Evolutionary conservation across 2,113 vertebrate genomes (phyloP).

Genomic region (Tragelaphus buxtoni): DNA sequence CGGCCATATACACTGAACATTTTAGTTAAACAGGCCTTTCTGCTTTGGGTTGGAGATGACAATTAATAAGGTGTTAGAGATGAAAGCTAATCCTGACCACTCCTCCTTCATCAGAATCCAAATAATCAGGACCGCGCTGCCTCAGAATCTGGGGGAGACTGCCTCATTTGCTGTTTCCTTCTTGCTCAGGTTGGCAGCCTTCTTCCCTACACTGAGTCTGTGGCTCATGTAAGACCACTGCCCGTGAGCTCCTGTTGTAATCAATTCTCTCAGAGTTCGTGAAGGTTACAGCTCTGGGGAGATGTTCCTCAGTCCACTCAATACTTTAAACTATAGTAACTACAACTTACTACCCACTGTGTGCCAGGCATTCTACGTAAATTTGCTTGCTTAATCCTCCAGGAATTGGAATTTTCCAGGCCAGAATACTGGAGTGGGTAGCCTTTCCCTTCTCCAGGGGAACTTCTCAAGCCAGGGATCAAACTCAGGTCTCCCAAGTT

Average conservation of each 20-base stretch:
- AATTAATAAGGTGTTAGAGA: not conserved
- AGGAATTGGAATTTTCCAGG: not conserved
- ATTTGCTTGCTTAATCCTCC: not conserved
- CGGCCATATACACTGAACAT: not conserved
- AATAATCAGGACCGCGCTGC: not conserved
- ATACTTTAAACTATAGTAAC: not conserved
- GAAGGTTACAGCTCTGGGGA: not conserved
- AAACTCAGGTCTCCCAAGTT: rapidly evolving
- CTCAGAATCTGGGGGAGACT: not conserved
- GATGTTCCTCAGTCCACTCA: not conserved
- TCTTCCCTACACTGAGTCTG: not conserved
- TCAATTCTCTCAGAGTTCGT: not conserved
- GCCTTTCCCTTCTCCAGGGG: not conserved
- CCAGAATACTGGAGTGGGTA: not conserved
- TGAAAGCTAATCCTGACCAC: not conserved
- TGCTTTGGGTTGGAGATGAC: not conserved
- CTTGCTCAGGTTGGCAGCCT: not conserved
- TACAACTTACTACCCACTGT: not conserved
- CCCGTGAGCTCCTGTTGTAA: not conserved
- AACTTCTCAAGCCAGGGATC: not conserved
- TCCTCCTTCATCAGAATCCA: not conserved
- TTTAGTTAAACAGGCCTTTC: not conserved
- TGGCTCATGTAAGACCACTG: not conserved
- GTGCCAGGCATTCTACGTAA: not conserved
- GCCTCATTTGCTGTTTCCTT: not conserved